These are phyloP conservation scores for Caenorhabditis doughertyi DNA, from an alignment of 2,888 invertebrate genomes.

Conservation along the genomic window DNA sequence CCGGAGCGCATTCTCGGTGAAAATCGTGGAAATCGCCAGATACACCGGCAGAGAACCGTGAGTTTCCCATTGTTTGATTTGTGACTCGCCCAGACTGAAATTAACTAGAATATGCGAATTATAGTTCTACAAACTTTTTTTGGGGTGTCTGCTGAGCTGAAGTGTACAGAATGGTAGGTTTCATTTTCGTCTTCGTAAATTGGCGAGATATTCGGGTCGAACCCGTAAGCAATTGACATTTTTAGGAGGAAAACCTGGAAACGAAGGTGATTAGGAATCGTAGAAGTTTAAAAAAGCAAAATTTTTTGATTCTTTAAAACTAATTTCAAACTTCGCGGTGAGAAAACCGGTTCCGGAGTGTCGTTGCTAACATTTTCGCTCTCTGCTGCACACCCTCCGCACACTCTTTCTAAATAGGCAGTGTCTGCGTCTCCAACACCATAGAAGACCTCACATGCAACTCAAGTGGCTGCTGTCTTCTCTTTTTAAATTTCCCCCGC, in stretches of 20 bases:
- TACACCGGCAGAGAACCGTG: slow-evolving; percentile 7
- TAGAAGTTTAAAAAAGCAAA: slow-evolving; percentile 1
- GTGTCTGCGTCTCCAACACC: too few species aligned
- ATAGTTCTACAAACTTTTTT: too few species aligned
- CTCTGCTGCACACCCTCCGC: too few species aligned
- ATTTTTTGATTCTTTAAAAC: too few species aligned
- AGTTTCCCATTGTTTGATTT: slow-evolving; percentile 31
- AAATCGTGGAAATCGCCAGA: slow-evolving; percentile 34
- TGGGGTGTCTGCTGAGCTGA: slow-evolving; percentile 59
- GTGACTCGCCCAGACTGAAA: slow-evolving; percentile 1
- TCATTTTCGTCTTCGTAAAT: slow-evolving; percentile 51
- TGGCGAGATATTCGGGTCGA: slow-evolving; percentile 61
- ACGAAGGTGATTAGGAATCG: too few species aligned
- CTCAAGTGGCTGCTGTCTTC: background rate
- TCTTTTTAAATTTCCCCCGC: background rate
- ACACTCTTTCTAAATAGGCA: too few species aligned
- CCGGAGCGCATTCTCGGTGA: slow-evolving; percentile 39
- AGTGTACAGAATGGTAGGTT: slow-evolving; percentile 44
- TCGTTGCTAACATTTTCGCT: background rate
- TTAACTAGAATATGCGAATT: too few species aligned
- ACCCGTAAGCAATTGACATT: slow-evolving; percentile 63
- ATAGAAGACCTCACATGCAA: too few species aligned
- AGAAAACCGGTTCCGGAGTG: background rate
- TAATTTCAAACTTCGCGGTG: slow-evolving; percentile 15
- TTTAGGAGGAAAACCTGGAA: too few species aligned